A percentile compares a stretch with the other conserved stretches of the same genome.
These are phyloP conservation scores for Digitonthophagus gazella DNA, from an alignment of 2,888 invertebrate species.

Conservation along the genomic window DNA sequence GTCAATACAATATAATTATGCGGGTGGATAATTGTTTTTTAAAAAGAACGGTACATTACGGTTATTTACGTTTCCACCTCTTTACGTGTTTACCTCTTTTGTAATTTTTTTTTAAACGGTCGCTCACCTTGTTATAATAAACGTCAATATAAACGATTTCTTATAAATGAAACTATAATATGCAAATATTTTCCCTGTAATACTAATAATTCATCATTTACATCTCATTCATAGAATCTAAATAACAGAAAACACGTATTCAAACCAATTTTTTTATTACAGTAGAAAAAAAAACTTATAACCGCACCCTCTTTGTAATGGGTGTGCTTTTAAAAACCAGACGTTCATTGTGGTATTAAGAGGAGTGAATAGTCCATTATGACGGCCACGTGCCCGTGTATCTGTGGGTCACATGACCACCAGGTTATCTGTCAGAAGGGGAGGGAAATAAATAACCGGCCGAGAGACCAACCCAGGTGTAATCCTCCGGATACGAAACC, in stretches of 20 bases:
- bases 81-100: no score
- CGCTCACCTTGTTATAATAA: neutral
- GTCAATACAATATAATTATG: neutral
- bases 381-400: constrained; percentile 9
- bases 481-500: neutral
- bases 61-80: neutral
- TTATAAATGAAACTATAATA: neutral
- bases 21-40: neutral
- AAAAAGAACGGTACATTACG: neutral
- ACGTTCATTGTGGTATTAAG: neutral
- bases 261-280: neutral
- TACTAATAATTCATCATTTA: neutral
- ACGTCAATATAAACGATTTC: neutral
- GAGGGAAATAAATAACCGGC: neutral
- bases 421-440: constrained; percentile 1
- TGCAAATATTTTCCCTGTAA: neutral
- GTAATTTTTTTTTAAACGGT: neutral
- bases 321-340: neutral
- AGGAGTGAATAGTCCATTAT: constrained; percentile 13
- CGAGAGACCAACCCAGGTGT: neutral
- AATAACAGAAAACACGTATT: neutral
- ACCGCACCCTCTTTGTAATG: neutral
- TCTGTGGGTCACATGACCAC: constrained; percentile 10
- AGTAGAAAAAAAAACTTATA: no score
- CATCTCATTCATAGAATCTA: neutral